phyloP scores from a whole-genome alignment of 2,113 vertebrate species.

The Heterotis niloticus region DNA sequence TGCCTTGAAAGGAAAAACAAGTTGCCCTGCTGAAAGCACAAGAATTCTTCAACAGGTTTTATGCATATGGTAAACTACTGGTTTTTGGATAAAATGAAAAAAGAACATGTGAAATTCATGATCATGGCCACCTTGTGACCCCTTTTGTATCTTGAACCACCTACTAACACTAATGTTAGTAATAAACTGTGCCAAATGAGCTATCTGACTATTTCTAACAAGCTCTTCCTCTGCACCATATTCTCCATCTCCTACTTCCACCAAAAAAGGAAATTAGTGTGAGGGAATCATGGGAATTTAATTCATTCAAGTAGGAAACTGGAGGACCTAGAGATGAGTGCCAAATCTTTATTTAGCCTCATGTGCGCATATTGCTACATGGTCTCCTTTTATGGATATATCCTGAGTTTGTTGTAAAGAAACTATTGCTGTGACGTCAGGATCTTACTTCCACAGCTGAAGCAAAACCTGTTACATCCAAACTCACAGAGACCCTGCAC shows the following conservation, averaged over 20 bases:
- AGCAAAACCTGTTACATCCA: not conserved
- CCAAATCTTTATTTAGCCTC: not conserved
- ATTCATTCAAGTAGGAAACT: not conserved
- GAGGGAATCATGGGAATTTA: slow-evolving; percentile 5
- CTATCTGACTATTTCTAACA: not conserved
- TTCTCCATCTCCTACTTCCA: not conserved
- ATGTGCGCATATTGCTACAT: not conserved
- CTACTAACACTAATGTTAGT: not conserved
- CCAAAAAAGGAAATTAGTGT: not conserved
- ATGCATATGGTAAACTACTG: too few species aligned
- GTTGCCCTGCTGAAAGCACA: too few species aligned
- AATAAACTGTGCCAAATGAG: not conserved
- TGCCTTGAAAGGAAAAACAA: too few species aligned
- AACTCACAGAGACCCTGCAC: not conserved
- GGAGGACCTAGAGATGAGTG: not conserved
- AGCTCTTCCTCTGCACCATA: not conserved
- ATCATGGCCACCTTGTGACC: not conserved
- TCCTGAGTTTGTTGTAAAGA: not conserved
- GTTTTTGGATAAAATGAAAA: too few species aligned
- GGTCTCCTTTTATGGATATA: slow-evolving; percentile 9
- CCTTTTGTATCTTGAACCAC: not conserved
- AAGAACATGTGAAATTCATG: not conserved
- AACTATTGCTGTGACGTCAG: too few species aligned
- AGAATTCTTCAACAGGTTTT: too few species aligned
- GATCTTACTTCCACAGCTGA: not conserved